A percentile compares a stretch with the other conserved stretches of the same genome.
Evolutionary conservation across 2,113 vertebrate genomes (phyloP).

Genomic region (Limanda limanda): DNA sequence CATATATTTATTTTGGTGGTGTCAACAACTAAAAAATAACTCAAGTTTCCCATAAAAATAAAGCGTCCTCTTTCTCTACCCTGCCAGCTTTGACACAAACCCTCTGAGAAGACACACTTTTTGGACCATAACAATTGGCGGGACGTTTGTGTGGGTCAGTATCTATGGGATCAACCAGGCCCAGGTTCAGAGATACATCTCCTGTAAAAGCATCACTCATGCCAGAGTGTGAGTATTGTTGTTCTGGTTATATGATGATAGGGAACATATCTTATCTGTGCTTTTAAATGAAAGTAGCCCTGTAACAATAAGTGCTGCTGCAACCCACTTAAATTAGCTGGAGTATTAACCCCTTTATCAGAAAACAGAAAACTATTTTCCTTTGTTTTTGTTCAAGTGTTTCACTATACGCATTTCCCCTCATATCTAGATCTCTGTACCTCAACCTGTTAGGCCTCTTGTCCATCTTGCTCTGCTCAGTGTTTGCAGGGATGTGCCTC

Average conservation of each 20-base stretch:
- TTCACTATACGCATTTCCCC: background rate
- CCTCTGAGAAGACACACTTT: constrained; percentile 94
- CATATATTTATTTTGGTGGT: background rate
- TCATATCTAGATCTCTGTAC: constrained; percentile 87
- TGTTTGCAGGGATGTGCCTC: constrained; percentile 88
- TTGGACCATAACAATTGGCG: constrained; percentile 92
- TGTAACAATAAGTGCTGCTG: background rate
- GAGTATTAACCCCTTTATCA: too few species aligned
- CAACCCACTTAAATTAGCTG: too few species aligned
- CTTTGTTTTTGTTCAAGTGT: background rate
- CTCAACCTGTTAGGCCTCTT: constrained; percentile 92
- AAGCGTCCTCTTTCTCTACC: background rate
- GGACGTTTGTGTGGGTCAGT: constrained; percentile 89
- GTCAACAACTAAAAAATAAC: background rate
- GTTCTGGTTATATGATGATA: background rate
- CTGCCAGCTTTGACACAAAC: constrained; percentile 88
- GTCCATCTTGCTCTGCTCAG: constrained; percentile 83
- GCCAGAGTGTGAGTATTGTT: constrained; percentile 90
- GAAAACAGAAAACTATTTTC: too few species aligned
- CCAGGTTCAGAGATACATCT: constrained; percentile 95
- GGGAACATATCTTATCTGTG: background rate
- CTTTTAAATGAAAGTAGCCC: background rate
- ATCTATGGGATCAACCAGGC: constrained; percentile 94
- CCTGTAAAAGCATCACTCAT: constrained; percentile 91
- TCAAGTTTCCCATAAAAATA: background rate